These are phyloP conservation scores for Carabus problematicus DNA, from an alignment of 2,888 invertebrate species.

Conservation along the genomic window DNA sequence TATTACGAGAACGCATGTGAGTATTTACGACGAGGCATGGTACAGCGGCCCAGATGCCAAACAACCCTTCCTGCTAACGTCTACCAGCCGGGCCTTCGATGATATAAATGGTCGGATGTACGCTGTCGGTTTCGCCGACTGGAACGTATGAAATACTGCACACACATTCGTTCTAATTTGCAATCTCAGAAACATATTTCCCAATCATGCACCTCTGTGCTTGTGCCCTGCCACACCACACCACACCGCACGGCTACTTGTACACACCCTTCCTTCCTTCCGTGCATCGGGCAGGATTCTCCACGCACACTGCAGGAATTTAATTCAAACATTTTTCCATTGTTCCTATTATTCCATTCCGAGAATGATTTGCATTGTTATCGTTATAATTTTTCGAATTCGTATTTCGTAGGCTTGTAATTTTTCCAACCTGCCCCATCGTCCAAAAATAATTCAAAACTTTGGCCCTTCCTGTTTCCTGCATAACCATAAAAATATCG, in stretches of 20 bases:
- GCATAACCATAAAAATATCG: too few relatives aligned
- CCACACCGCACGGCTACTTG: not conserved
- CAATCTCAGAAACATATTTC: slow-evolving; percentile 40
- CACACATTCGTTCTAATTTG: slow-evolving; percentile 38
- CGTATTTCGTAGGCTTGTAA: slow-evolving; percentile 12
- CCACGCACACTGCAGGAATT: slow-evolving; percentile 33
- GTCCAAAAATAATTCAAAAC: too few relatives aligned
- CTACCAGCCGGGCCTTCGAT: not conserved
- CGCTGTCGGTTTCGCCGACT: slow-evolving; percentile 12
- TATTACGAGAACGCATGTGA: slow-evolving; percentile 39
- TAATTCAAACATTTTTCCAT: slow-evolving; percentile 34
- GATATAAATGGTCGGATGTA: slow-evolving; percentile 18
- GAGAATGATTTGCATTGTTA: slow-evolving; percentile 32
- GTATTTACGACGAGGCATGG: slow-evolving; percentile 33
- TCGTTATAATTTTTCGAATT: slow-evolving; percentile 9
- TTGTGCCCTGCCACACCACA: not conserved
- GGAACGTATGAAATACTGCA: slow-evolving; percentile 31
- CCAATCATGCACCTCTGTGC: slow-evolving; percentile 30
- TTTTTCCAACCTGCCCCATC: slow-evolving; percentile 14
- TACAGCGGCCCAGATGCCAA: slow-evolving; percentile 17
- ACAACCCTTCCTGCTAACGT: not conserved
- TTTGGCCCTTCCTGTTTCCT: too few relatives aligned
- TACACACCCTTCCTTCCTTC: not conserved
- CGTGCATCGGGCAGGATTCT: slow-evolving; percentile 9
- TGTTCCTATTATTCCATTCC: slow-evolving; percentile 29